These are phyloP conservation scores for Sciurus niger DNA, from an alignment of 2,113 vertebrate species.

Conservation along the genomic window DNA sequence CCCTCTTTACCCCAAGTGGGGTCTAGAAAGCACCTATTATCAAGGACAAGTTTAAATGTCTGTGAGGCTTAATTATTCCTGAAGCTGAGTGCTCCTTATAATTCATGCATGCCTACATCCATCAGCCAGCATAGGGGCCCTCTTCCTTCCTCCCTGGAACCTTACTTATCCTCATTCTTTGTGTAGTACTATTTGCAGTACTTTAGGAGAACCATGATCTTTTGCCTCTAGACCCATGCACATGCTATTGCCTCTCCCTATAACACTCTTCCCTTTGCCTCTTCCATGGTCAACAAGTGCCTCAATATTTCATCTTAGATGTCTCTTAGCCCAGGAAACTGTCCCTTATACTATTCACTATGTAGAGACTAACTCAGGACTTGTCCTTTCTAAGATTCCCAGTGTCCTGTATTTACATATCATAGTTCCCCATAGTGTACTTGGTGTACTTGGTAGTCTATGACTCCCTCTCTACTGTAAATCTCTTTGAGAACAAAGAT, in stretches of 20 bases:
- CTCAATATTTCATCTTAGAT: not conserved
- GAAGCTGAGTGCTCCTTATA: not conserved
- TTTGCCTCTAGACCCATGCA: too few relatives aligned
- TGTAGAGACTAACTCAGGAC: not conserved
- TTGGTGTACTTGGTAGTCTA: not conserved
- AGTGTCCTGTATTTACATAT: not conserved
- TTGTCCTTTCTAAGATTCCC: not conserved
- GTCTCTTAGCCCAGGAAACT: not conserved
- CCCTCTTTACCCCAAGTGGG: not conserved
- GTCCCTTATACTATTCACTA: not conserved
- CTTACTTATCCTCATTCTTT: not conserved
- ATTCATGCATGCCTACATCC: too few relatives aligned
- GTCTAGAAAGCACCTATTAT: not conserved
- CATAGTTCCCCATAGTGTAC: not conserved
- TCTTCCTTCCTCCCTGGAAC: not conserved
- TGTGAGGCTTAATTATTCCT: not conserved
- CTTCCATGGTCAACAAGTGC: not conserved
- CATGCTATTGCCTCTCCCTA: not conserved
- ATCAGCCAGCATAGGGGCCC: not conserved
- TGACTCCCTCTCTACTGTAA: not conserved
- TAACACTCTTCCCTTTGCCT: not conserved
- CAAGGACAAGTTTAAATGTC: constrained; percentile 1
- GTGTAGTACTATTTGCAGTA: not conserved
- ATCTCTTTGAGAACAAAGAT: not conserved
- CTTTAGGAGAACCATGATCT: not conserved